These are phyloP conservation scores for Cassiopea andromeda DNA, from an alignment of 30 jellyfish, hydroid and myxozoan genomes.

Conservation along the genomic window DNA sequence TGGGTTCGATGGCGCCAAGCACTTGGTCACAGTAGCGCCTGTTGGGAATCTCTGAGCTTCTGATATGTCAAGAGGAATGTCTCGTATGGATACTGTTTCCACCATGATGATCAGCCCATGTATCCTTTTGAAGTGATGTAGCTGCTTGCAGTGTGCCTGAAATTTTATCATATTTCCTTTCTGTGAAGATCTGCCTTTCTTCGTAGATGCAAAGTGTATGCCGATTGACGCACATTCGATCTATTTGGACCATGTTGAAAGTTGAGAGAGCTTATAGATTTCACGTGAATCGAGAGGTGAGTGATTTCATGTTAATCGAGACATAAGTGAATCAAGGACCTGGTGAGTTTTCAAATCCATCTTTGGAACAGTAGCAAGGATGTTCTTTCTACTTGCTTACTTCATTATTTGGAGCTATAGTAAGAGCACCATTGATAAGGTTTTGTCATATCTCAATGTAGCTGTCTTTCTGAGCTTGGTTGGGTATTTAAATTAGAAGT, in stretches of 20 bases:
- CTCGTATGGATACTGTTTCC: no score
- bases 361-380: not conserved
- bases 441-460: no score
- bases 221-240: constrained; percentile 73
- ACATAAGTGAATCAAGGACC: not conserved
- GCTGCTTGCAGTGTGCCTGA: not conserved
- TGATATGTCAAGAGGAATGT: no score
- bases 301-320: not conserved
- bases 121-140: not conserved
- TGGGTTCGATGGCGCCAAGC: no score
- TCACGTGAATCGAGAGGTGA: constrained; percentile 50
- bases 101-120: not conserved
- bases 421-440: no score
- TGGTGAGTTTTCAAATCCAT: not conserved
- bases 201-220: constrained; percentile 71
- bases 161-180: not conserved
- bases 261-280: constrained; percentile 67
- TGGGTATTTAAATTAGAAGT: no score
- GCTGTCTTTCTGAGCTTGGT: no score
- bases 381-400: not conserved
- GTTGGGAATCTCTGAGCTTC: no score
- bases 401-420: not conserved
- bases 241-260: constrained; percentile 74
- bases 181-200: not conserved
- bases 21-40: no score